Base-by-base conservation (phyloP, 92 coral and sea anemone genomes). In the Epizoanthus rinbou region DNA sequence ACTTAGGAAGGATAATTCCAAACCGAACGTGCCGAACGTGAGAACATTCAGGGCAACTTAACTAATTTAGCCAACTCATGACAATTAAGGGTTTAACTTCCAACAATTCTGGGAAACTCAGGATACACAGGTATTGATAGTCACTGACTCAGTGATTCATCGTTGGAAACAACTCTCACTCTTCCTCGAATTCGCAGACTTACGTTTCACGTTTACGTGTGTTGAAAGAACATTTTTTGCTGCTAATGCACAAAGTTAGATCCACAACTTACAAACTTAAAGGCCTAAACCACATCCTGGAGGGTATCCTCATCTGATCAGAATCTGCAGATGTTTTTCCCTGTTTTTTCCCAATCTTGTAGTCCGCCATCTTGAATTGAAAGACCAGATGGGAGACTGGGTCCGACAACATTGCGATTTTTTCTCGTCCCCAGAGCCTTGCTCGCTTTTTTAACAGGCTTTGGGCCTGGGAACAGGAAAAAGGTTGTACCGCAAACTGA, bases 221-320 rank as follows among this genome's bases (percentile, higher is more conserved):
- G 43, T 37, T 37, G 5, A 37, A 37, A 37, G 43, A 37, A 37
- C 5, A 76, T 60, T 76, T 76, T 76, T 57, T 56, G n/a, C 59
- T 17, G 21, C 41, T 15, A 57, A 53, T 6, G 1, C 16, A n/a
- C 21, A 56, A 59, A 60, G 21, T 17, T n/a, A n/a, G 47, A 59
- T 59, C 69, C 82, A 35, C 58, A 58, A 39, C 45, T n/a, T 76
- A 76, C 69, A 76, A 76, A 76, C 82, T 76, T 76, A 64, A 35
- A 76, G 15, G 37, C 23, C 64, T 39, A 76, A 33, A 16, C 23
- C n/a, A 76, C 39, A 6, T 59, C 82, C 82, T 59, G 82, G 62
- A 35, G 43, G 54, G 62, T 11, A 19, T 37, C 37, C 8, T 28
- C 70, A 65, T 63, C 28, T 8, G 6, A 17, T n/a, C 31, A 1